Percentiles rank a stretch among this genome's conserved stretches.
These are phyloP conservation scores for Glareola pratincola DNA, from an alignment of 2,113 vertebrate genomes.

Conservation along the genomic window DNA sequence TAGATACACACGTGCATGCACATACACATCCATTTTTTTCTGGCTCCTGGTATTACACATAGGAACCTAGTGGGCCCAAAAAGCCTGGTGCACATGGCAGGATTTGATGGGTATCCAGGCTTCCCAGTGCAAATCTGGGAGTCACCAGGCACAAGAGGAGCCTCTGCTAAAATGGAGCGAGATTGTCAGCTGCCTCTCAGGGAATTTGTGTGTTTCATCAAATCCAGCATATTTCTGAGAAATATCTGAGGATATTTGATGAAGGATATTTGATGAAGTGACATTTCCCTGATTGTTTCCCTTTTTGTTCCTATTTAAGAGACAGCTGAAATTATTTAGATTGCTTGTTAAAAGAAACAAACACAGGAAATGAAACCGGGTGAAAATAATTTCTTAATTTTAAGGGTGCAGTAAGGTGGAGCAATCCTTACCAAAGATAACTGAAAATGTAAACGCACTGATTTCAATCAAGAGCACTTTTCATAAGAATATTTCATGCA, in stretches of 20 bases:
- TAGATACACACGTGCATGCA: not conserved
- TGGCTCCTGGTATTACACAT: not conserved
- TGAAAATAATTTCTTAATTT: constrained; percentile 65
- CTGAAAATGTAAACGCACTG: constrained; percentile 66
- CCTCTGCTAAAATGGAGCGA: not conserved
- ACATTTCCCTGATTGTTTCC: constrained; percentile 37
- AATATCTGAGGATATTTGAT: constrained; percentile 10
- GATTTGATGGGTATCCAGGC: not conserved
- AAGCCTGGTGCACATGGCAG: not conserved
- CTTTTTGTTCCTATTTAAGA: constrained; percentile 36
- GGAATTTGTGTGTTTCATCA: not conserved
- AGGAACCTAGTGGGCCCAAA: not conserved
- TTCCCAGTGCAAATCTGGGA: not conserved
- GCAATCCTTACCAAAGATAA: constrained; percentile 40
- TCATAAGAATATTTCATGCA: constrained; percentile 61
- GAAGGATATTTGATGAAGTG: constrained; percentile 23
- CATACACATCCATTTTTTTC: not conserved
- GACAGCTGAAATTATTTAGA: constrained; percentile 35
- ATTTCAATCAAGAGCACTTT: constrained; percentile 67
- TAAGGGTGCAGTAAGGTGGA: constrained; percentile 46
- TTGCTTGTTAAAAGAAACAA: constrained; percentile 58
- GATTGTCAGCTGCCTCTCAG: not conserved
- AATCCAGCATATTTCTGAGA: not conserved
- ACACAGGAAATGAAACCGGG: constrained; percentile 55
- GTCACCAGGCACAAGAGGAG: not conserved